Percentiles rank a stretch among this genome's conserved stretches.
Conservation (phyloP, 2,113 vertebrate species). For the Melanerpes formicivorus region DNA sequence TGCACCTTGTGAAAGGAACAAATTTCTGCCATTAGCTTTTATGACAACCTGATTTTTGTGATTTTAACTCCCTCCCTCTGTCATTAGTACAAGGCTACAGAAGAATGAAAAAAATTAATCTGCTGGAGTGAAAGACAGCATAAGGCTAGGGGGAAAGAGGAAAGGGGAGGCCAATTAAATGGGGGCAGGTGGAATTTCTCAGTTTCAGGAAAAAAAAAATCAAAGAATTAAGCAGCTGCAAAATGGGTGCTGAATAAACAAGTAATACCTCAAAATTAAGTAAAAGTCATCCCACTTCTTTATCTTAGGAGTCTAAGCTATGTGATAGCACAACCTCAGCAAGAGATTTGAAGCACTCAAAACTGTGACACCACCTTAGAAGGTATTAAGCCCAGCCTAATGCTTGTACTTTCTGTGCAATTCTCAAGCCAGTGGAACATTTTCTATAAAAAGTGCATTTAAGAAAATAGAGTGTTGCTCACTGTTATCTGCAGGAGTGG, state of each 20-base stretch:
- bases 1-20: neutral
- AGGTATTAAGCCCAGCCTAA: neutral
- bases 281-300: neutral
- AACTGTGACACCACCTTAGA: neutral
- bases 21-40: neutral
- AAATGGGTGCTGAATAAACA: neutral
- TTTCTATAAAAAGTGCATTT: conserved; percentile 10
- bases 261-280: neutral
- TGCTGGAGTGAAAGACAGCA: neutral
- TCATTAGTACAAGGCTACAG: neutral
- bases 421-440: neutral
- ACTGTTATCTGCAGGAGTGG: neutral
- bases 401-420: neutral
- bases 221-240: neutral
- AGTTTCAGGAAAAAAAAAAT: neutral
- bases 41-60: neutral
- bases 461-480: conserved; percentile 4
- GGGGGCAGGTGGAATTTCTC: neutral
- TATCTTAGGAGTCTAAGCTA: neutral
- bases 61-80: neutral
- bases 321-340: neutral
- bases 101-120: neutral
- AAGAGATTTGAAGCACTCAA: neutral
- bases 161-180: neutral
- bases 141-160: neutral